Conservation (phyloP, 2,888 invertebrate genomes). For the Aradus depressus region DNA sequence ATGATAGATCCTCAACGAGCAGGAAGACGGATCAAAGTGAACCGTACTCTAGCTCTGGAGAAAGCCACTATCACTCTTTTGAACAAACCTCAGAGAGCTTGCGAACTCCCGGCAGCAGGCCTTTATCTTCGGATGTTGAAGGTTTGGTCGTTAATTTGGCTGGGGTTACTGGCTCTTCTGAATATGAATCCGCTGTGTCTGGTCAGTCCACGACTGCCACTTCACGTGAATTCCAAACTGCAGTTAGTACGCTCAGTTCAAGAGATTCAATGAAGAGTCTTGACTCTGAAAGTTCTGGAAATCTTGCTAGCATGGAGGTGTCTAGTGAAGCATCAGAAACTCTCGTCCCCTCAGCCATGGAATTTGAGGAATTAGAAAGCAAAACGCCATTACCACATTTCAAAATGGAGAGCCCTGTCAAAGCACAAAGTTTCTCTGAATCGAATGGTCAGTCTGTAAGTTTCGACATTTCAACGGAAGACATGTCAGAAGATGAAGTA, state of each 20-base stretch:
- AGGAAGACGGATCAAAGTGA: constrained; percentile 41
- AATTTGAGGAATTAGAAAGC: constrained; percentile 56
- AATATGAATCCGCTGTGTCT: constrained; percentile 74
- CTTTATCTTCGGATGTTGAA: constrained; percentile 77
- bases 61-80: constrained; percentile 80
- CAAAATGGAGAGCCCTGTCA: constrained; percentile 30
- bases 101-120: constrained; percentile 53
- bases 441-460: constrained; percentile 26
- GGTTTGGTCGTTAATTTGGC: constrained; percentile 51
- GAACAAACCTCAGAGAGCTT: constrained; percentile 54
- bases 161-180: constrained; percentile 47
- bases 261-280: constrained; percentile 82
- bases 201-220: constrained; percentile 51
- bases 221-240: constrained; percentile 77
- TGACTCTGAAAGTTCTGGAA: constrained; percentile 80
- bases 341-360: constrained; percentile 77
- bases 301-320: constrained; percentile 72
- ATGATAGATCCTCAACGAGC: constrained; percentile 29
- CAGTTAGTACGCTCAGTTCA: constrained; percentile 75
- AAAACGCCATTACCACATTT: constrained; percentile 33
- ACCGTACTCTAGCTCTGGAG: constrained; percentile 74
- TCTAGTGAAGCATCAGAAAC: constrained; percentile 87
- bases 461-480: constrained; percentile 29
- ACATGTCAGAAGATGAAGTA: constrained; percentile 41
- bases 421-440: constrained; percentile 26